Percentiles rank a stretch among this genome's conserved stretches.
These are phyloP conservation scores for Proterorhinus semilunaris DNA, from an alignment of 2,113 vertebrate species.

Conservation along the genomic window DNA sequence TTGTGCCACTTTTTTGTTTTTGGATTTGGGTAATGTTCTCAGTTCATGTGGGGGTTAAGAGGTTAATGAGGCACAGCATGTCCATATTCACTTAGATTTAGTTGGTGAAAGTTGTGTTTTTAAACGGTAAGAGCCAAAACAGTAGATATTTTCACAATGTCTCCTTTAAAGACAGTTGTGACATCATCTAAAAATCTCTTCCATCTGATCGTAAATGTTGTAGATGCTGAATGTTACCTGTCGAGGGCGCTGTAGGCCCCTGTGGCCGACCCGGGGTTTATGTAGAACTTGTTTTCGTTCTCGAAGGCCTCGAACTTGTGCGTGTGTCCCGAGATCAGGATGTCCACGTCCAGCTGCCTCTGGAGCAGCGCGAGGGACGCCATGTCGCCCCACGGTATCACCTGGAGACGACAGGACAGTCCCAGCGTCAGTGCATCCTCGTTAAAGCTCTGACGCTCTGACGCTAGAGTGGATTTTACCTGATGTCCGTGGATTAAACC, in stretches of 20 bases:
- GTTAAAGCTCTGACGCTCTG: too few relatives aligned
- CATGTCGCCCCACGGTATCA: conserved; percentile 98
- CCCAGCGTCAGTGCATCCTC: too few relatives aligned
- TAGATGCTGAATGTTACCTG: conserved; percentile 73
- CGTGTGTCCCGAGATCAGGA: conserved; percentile 98
- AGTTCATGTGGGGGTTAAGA: too few relatives aligned
- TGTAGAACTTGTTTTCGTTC: conserved; percentile 99
- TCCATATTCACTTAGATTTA: too few relatives aligned
- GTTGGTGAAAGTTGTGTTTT: too few relatives aligned
- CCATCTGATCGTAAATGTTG: not conserved
- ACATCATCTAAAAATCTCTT: too few relatives aligned
- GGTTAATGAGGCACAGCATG: too few relatives aligned
- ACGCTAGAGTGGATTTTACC: not conserved
- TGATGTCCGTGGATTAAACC: conserved; percentile 98
- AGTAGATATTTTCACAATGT: too few relatives aligned
- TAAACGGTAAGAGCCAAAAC: too few relatives aligned
- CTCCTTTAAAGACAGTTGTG: too few relatives aligned
- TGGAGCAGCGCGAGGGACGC: conserved; percentile 94
- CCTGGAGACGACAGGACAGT: conserved; percentile 38
- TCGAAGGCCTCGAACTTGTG: conserved; percentile 99
- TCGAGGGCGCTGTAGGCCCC: conserved; percentile 97
- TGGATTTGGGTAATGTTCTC: too few relatives aligned
- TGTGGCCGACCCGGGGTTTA: conserved; percentile 98
- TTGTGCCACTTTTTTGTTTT: too few relatives aligned
- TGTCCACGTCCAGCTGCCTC: conserved; percentile 97